These are phyloP conservation scores for Ceratina calcarata DNA, from an alignment of 1,140 invertebrate species.

Conservation along the genomic window DNA sequence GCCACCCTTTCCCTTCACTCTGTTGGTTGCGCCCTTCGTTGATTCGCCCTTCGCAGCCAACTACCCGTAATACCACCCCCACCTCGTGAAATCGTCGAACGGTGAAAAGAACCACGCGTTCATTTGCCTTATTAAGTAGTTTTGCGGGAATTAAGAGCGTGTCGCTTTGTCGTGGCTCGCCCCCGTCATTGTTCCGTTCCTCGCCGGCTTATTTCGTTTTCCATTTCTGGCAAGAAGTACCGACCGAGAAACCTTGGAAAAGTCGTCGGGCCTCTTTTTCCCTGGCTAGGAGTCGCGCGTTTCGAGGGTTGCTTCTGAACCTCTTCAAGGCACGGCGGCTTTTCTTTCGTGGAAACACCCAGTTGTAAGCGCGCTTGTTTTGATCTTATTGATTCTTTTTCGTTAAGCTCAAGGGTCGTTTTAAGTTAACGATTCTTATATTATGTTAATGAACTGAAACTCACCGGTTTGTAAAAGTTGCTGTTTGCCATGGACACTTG, in stretches of 20 bases:
- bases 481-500: no score
- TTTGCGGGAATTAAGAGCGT: constrained; percentile 67
- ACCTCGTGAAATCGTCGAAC: constrained; percentile 44
- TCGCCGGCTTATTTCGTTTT: constrained; percentile 16
- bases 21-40: constrained; percentile 9
- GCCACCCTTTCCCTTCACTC: constrained; percentile 31
- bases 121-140: constrained; percentile 71
- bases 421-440: not conserved
- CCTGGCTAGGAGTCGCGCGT: not conserved
- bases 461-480: no score
- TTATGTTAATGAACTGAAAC: no score
- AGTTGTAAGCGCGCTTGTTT: not conserved
- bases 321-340: not conserved
- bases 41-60: constrained; percentile 18
- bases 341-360: not conserved
- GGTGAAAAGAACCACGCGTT: constrained; percentile 66
- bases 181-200: constrained; percentile 26
- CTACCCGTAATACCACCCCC: constrained; percentile 4
- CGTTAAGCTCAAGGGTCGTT: no score
- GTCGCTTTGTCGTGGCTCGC: constrained; percentile 54
- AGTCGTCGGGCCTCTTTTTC: constrained; percentile 1
- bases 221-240: constrained; percentile 15
- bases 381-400: not conserved
- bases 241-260: constrained; percentile 7
- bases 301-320: not conserved